Base-by-base conservation (phyloP, 2,888 invertebrate genomes). In the Psylliodes chrysocephalus region DNA sequence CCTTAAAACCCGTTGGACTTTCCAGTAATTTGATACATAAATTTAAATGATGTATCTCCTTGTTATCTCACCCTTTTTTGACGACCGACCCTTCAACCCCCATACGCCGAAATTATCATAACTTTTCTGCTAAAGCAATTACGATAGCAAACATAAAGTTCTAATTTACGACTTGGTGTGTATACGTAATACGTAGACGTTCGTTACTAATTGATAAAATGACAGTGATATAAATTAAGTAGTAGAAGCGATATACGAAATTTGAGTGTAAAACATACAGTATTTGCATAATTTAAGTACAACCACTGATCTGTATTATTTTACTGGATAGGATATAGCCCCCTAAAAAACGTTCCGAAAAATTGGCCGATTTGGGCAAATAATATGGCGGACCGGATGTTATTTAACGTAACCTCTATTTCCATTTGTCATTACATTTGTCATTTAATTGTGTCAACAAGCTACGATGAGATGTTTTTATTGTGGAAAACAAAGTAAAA, bases 161-260 rank as follows among this genome's bases (percentile, higher is more conserved):
- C 73, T 79, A 81, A 82, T 82, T 82, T 82, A 82, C 78, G 78
- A 76, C 75, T 77, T 78, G 18, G 42, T 42, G 28, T 55, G 18
- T 49, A 75, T 77, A 72, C 73, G 55, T 68, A 60, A 66, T 68
- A 66, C 68, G 55, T 62, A 64, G 51, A 64, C 65, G 75, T 80
- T 82, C 81, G 81, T 79, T 82, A 81, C 79, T 82, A 82, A 82
- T 82, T 82, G 82, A 81, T 79, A 81, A 79, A 79, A 81, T 82
- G 82, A 82, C 82, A 79, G 81, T 82, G 82, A 82, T 81, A 82
- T 82, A 82, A 82, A 82, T 82, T 82, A 81, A 79, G 12, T 25
- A 46, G 46, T 22, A 22, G 22, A 12, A 22, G 25, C 12, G 46
- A 6, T 46, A 44, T 44, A 46, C 22, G 2, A 40, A 38, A 38